Conservation (phyloP, 2,888 invertebrate genomes). For the Dioctria rufipes region DNA sequence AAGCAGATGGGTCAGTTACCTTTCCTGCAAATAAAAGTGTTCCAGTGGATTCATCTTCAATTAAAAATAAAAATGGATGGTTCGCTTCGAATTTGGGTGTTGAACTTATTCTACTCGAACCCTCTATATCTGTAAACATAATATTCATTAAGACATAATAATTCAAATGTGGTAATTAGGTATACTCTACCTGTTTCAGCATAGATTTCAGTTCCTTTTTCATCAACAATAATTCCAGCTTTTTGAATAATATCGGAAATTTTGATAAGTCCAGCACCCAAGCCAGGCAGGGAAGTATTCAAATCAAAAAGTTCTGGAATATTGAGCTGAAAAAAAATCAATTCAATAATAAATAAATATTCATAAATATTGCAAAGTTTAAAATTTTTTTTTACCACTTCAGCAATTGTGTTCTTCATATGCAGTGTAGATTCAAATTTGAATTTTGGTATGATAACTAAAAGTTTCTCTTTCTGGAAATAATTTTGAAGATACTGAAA, state of each 20-base stretch:
- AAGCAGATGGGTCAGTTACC: constrained; percentile 15
- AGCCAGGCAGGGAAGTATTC: background rate
- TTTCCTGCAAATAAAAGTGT: constrained; percentile 40
- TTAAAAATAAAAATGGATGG: constrained; percentile 31
- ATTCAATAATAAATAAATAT: too few species aligned
- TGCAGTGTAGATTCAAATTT: background rate
- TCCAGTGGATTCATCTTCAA: constrained; percentile 42
- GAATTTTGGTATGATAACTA: background rate
- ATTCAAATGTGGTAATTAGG: too few species aligned
- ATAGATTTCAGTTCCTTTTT: constrained; percentile 9
- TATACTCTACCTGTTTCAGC: background rate
- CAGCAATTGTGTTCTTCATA: background rate
- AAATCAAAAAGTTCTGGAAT: background rate
- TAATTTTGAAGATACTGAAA: background rate
- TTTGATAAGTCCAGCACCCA: background rate
- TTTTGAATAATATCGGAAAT: constrained; percentile 15
- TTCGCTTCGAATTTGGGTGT: background rate
- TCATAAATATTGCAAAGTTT: too few species aligned
- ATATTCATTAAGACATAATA: too few species aligned
- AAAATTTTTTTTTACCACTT: too few species aligned
- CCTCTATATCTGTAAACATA: too few species aligned
- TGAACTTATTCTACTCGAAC: too few species aligned
- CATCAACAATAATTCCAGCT: constrained; percentile 17
- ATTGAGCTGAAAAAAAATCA: too few species aligned
- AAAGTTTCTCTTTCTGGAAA: background rate